phyloP scores from a whole-genome alignment of 2,113 vertebrate species.

The Australoheros scitulus region DNA sequence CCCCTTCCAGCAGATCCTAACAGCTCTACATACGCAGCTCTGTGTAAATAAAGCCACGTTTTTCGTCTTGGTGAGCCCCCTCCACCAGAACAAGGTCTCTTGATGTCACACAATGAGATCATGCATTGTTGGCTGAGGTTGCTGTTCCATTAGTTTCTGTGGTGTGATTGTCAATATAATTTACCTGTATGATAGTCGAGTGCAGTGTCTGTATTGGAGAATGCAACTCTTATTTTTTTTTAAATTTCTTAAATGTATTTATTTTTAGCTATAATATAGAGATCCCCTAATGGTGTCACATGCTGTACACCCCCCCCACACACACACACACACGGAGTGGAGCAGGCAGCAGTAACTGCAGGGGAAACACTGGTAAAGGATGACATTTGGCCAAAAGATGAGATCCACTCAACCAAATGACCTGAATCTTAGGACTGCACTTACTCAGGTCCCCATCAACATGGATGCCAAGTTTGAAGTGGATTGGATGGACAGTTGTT shows the following conservation, averaged over 20 bases:
- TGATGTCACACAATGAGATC: not conserved
- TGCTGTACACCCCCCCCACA: too few species aligned
- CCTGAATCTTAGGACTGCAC: not conserved
- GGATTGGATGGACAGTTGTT: not conserved
- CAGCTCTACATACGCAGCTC: not conserved
- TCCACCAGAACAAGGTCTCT: not conserved
- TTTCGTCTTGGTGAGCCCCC: not conserved
- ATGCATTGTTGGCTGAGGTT: too few species aligned
- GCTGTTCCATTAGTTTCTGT: too few species aligned
- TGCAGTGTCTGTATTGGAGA: too few species aligned
- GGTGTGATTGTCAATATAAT: too few species aligned
- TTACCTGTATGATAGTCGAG: too few species aligned
- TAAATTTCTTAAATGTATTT: too few species aligned
- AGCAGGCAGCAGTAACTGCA: too few species aligned
- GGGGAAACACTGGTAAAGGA: not conserved
- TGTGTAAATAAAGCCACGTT: not conserved
- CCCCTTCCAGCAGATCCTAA: constrained; percentile 6
- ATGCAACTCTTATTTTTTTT: too few species aligned
- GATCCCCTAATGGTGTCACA: too few species aligned
- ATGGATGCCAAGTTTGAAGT: not conserved
- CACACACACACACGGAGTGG: too few species aligned
- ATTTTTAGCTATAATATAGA: too few species aligned
- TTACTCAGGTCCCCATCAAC: not conserved
- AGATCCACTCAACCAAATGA: not conserved
- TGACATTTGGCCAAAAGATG: not conserved